These are phyloP conservation scores for Kuschelorhynchus macadamiae DNA, from an alignment of 2,888 invertebrate genomes.

Conservation along the genomic window DNA sequence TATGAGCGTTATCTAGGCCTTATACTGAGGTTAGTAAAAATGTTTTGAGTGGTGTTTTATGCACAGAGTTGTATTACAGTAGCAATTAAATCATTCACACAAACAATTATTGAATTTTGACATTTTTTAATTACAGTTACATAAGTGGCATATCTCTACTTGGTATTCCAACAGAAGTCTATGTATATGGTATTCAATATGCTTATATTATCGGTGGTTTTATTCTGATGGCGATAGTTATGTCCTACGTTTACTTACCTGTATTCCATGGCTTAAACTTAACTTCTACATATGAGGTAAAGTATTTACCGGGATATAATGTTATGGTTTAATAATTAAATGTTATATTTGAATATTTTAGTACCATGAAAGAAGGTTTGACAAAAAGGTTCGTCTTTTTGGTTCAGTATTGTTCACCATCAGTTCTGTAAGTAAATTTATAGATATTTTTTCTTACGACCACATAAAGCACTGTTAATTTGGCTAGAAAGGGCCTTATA, in stretches of 20 bases:
- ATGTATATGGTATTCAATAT: conserved; percentile 72
- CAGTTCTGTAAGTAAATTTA: conserved; percentile 45
- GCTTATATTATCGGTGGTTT: conserved; percentile 72
- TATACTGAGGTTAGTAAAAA: no score
- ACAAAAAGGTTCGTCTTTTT: conserved; percentile 54
- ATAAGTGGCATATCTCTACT: conserved; percentile 75
- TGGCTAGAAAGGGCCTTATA: no score
- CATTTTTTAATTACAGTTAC: conserved; percentile 51
- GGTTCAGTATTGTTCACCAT: conserved; percentile 54
- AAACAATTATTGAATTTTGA: no score
- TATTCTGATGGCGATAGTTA: conserved; percentile 51
- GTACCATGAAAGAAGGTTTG: conserved; percentile 56
- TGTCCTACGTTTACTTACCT: conserved; percentile 55
- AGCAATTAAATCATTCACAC: no score
- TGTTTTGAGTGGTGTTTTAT: no score
- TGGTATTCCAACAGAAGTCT: conserved; percentile 85
- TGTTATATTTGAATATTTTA: no score
- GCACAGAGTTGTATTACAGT: no score
- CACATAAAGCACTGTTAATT: no score
- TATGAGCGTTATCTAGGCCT: no score
- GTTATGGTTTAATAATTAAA: no score
- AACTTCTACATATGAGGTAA: conserved; percentile 85
- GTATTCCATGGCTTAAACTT: conserved; percentile 69
- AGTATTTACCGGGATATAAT: no score
- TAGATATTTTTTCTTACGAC: neutral